phyloP scores from a whole-genome alignment of 2,888 invertebrate genomes.

The Latrodectus hesperus region DNA sequence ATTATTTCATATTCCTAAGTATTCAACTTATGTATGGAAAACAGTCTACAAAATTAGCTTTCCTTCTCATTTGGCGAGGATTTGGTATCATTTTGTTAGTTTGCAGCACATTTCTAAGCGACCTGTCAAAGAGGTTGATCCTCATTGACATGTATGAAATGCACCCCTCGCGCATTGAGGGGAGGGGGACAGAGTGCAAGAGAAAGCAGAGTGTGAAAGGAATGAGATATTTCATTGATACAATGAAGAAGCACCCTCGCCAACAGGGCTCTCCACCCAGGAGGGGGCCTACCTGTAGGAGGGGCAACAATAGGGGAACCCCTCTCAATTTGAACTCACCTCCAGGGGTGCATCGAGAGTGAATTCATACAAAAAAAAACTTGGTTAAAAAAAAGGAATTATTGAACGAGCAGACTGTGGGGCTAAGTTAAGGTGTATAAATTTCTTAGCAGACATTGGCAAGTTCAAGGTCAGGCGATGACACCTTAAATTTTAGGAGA shows the following conservation, averaged over 20 bases:
- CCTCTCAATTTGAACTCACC: constrained; percentile 4
- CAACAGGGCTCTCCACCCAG: constrained; percentile 16
- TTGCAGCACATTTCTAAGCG: neutral
- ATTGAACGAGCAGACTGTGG: neutral
- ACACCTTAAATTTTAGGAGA: constrained; percentile 65
- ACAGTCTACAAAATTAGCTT: too few relatives aligned
- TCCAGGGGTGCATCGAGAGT: constrained; percentile 56
- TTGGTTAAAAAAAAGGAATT: constrained; percentile 16
- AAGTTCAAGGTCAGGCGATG: constrained; percentile 66
- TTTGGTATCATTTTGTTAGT: too few relatives aligned
- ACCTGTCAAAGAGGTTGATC: neutral
- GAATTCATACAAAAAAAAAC: constrained; percentile 37
- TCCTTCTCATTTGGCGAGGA: too few relatives aligned
- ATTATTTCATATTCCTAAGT: too few relatives aligned
- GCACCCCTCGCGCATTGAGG: constrained; percentile 41
- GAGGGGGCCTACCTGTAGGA: constrained; percentile 24
- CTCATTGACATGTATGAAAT: constrained; percentile 67
- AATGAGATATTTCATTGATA: constrained; percentile 25
- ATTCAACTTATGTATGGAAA: too few relatives aligned
- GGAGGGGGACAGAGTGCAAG: constrained; percentile 7
- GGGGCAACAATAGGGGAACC: constrained; percentile 10
- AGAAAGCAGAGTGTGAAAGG: constrained; percentile 30
- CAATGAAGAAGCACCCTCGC: constrained; percentile 24
- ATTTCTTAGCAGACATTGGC: constrained; percentile 3
- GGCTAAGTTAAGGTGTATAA: constrained; percentile 28